phyloP scores from a whole-genome alignment of 2,888 invertebrate species.

The Athalia circularis region DNA sequence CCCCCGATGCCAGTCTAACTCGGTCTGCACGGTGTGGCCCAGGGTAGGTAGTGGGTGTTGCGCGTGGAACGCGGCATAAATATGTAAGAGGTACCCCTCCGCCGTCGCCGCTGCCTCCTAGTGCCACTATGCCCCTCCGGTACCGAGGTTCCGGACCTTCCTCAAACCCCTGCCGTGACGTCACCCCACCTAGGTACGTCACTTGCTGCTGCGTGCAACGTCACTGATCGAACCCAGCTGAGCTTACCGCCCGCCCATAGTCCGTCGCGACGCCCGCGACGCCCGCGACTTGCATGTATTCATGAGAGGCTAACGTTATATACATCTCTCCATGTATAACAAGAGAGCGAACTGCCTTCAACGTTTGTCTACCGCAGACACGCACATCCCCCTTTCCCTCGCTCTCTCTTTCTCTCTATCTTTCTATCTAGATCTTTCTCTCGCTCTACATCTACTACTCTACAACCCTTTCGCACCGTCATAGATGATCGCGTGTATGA shows the following conservation, averaged over 20 bases:
- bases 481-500: too few species aligned
- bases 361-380: constrained; percentile 43
- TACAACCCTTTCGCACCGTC: too few species aligned
- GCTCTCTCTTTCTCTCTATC: background rate
- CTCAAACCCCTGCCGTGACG: constrained; percentile 52
- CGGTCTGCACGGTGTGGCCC: constrained; percentile 47
- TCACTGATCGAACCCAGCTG: constrained; percentile 73
- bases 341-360: constrained; percentile 4
- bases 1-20: constrained; percentile 52
- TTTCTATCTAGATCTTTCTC: background rate
- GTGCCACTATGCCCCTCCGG: constrained; percentile 45
- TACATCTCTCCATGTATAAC: background rate
- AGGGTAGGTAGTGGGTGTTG: constrained; percentile 46
- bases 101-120: constrained; percentile 44
- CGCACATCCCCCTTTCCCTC: constrained; percentile 19
- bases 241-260: constrained; percentile 53
- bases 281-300: constrained; percentile 66
- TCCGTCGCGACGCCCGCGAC: constrained; percentile 51
- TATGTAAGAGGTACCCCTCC: constrained; percentile 72
- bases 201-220: constrained; percentile 64
- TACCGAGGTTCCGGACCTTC: constrained; percentile 43
- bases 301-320: constrained; percentile 57
- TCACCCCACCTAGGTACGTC: constrained; percentile 66
- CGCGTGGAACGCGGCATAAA: constrained; percentile 69
- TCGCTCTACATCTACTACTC: too few species aligned